Evolutionary conservation across 2,113 vertebrate genomes (phyloP).

Genomic region (Calcarius ornatus): DNA sequence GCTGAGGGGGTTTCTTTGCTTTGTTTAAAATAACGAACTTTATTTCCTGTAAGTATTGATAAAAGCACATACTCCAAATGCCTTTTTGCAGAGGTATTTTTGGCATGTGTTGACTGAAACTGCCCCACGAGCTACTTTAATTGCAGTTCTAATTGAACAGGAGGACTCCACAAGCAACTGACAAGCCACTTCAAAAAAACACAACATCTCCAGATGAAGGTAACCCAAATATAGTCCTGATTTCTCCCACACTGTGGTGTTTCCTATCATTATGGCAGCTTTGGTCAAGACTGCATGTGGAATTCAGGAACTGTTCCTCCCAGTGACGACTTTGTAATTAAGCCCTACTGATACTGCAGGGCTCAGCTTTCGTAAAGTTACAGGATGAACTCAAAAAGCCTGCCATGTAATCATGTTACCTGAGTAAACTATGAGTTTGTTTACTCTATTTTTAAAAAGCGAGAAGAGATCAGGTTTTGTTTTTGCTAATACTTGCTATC

Average conservation of each 20-base stretch:
- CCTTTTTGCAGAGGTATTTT: not conserved
- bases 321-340: not conserved
- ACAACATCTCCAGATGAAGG: not conserved
- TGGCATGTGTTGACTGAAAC: not conserved
- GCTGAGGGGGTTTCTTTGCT: not conserved
- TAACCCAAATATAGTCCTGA: not conserved
- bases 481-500: conserved; percentile 8
- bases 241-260: not conserved
- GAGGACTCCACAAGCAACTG: not conserved
- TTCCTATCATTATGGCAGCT: not conserved
- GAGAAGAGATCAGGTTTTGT: conserved; percentile 19
- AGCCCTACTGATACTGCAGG: not conserved
- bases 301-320: not conserved
- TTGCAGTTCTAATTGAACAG: not conserved
- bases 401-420: not conserved
- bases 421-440: conserved; percentile 3
- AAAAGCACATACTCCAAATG: not conserved
- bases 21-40: not conserved
- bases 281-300: not conserved
- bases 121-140: not conserved
- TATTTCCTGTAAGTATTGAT: not conserved
- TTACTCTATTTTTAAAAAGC: conserved; percentile 22
- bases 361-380: not conserved
- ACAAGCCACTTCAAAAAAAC: not conserved
- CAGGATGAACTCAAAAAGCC: conserved; percentile 31